Conservation (phyloP, 2,888 invertebrate species). For the Apodemia duryi region DNA sequence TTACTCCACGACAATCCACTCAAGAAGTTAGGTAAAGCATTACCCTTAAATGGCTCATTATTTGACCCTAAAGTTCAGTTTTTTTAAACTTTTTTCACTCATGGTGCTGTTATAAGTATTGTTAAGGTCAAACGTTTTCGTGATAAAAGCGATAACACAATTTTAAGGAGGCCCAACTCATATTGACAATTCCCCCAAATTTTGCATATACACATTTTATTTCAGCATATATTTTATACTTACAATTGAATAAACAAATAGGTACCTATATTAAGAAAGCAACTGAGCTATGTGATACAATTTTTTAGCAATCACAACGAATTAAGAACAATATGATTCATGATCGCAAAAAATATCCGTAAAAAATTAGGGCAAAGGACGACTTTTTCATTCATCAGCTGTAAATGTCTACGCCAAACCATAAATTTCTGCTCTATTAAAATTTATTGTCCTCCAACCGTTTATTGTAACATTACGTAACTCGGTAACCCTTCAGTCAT, state of each 20-base stretch:
- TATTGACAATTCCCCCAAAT: too few relatives aligned
- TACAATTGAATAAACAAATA: neutral
- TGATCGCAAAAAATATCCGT: constrained; percentile 2
- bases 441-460: constrained; percentile 66
- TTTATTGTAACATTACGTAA: constrained; percentile 70
- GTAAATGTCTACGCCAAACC: constrained; percentile 69
- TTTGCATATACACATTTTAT: too few relatives aligned
- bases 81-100: neutral
- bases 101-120: neutral
- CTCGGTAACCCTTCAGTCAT: constrained; percentile 67
- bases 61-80: neutral
- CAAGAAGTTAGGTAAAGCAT: too few relatives aligned
- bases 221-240: neutral
- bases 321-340: neutral
- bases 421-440: constrained; percentile 74
- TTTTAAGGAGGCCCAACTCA: neutral
- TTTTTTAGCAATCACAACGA: neutral
- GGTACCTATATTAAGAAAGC: neutral
- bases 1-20: too few relatives aligned
- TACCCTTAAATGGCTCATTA: too few relatives aligned
- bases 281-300: too few relatives aligned
- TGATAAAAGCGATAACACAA: neutral
- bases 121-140: neutral
- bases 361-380: constrained; percentile 51
- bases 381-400: constrained; percentile 63